Evolutionary conservation across 2,113 vertebrate species (phyloP), one percentile per base, ranked within the genome.

Genomic region (Atlantisia rogersi): DNA sequence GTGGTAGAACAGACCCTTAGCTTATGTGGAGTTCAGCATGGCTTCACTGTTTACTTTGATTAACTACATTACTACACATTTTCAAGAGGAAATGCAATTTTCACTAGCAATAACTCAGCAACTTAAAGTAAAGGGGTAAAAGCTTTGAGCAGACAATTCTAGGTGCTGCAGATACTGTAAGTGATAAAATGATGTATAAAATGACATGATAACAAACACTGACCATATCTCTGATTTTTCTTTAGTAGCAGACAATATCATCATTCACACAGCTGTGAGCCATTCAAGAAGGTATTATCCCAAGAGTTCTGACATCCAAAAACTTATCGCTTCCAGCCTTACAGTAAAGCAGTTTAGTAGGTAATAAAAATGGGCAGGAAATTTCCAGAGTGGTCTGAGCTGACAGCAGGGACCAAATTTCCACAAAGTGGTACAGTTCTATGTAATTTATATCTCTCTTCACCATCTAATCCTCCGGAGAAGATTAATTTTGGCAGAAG

Each of bases 121-220:
- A 90, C 82, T 86, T 83, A 81, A 35, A 92, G 88, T 88, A 92
- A 90, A 56, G 76, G 73, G 56, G 90, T 71, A 88, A 96, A 96
- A 93, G 95, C 92, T 93, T 90, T 68, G 35, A 94, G 82, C 80
- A 94, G 95, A 91, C 88, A 93, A 91, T 94, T 96, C 88, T 73
- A 65, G 73, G 69, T 82, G 44, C 62, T 95, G 74, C 42, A 95
- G 96, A 96, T 93, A 84, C 65, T 68, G 65, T 65, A 88, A 91
- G 92, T 68, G 94, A 97, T 96, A 94, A 95, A 96, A 86, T 79
- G 86, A 94, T 94, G 82, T 97, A 81, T 75, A 94, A 97, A 96
- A 96, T 95, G 90, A 94, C 88, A 88, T 84, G 94, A 95, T 96
- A 96, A 96, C 88, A 96, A 96, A 94, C 90, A 96, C 82, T 96